Percentiles rank a stretch among this genome's conserved stretches.
These are phyloP conservation scores for Chiloscyllium punctatum DNA, from an alignment of 2,797 vertebrate genomes.

Conservation along the genomic window DNA sequence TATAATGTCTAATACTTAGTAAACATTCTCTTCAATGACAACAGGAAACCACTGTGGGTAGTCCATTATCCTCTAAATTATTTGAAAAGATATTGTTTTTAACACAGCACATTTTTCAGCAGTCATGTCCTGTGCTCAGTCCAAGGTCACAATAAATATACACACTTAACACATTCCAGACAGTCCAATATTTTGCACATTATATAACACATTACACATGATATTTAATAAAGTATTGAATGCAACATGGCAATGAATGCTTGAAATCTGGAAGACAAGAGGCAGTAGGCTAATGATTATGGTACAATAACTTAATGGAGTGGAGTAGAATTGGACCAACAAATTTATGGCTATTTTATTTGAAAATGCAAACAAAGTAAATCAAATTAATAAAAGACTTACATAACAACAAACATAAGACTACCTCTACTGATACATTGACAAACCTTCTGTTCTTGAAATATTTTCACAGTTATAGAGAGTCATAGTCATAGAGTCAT, in stretches of 20 bases:
- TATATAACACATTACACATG: background rate
- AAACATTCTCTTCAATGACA: background rate
- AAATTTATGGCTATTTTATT: too few species aligned
- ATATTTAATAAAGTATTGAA: background rate
- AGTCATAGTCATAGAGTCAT: too few species aligned
- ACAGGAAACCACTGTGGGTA: too few species aligned
- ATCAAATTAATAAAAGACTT: too few species aligned
- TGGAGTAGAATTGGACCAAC: background rate
- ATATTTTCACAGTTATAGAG: background rate
- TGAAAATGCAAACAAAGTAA: too few species aligned
- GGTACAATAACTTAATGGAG: background rate
- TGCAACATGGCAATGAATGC: background rate
- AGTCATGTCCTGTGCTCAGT: background rate
- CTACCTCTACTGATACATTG: too few species aligned
- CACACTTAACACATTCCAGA: background rate
- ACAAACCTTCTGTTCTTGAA: background rate
- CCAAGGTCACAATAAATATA: background rate
- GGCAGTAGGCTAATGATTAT: background rate
- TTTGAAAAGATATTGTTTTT: background rate
- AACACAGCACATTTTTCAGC: background rate
- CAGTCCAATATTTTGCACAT: background rate
- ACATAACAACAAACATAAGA: too few species aligned
- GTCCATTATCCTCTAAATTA: background rate
- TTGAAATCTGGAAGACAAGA: background rate
- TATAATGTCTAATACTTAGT: too few species aligned